A percentile compares a stretch with the other conserved stretches of the same genome.
phyloP scores from a whole-genome alignment of 2,888 invertebrate genomes.

The Formica aserva region DNA sequence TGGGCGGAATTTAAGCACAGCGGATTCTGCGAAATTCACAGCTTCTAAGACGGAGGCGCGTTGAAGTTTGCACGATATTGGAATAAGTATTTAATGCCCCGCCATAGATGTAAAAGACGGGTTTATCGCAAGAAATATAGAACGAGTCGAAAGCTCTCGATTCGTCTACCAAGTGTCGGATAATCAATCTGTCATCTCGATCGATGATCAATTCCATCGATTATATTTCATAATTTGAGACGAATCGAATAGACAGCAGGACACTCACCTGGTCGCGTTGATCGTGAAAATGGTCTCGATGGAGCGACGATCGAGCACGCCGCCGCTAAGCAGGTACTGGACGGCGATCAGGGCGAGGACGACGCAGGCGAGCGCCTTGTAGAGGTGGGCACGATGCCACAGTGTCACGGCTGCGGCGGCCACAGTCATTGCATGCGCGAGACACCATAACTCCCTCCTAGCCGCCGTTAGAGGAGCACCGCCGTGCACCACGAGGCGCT shows the following conservation, averaged over 20 bases:
- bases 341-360: conserved; percentile 90
- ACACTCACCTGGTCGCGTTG: conserved; percentile 82
- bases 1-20: conserved; percentile 29
- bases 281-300: conserved; percentile 84
- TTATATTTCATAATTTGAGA: neutral
- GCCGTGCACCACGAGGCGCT: conserved; percentile 71
- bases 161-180: neutral
- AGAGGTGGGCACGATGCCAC: conserved; percentile 87
- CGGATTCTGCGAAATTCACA: conserved; percentile 10
- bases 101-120: neutral
- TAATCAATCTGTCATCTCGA: neutral
- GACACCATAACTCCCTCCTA: conserved; percentile 84
- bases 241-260: neutral
- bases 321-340: conserved; percentile 90
- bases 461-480: conserved; percentile 77
- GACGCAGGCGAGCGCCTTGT: conserved; percentile 87
- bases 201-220: neutral
- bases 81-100: conserved; percentile 11
- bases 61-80: neutral
- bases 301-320: conserved; percentile 87
- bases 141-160: conserved; percentile 12
- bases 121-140: conserved; percentile 16
- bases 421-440: conserved; percentile 84
- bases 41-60: neutral
- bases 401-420: conserved; percentile 86